phyloP scores from a whole-genome alignment of 2,113 vertebrate species.

The Stigmatopora nigra region DNA sequence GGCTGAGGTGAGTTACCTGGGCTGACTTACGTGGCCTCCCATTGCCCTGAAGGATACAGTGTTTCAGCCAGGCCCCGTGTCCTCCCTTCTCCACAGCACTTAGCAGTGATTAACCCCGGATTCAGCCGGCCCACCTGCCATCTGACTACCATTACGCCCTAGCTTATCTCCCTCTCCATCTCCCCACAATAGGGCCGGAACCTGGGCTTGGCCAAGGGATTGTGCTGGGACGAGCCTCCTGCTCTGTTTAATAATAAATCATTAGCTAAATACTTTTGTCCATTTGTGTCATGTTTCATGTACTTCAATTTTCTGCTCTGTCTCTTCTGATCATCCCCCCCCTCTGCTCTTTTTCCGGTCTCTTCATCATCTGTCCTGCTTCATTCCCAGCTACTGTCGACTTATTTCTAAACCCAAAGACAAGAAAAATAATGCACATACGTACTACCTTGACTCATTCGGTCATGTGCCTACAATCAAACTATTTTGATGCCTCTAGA shows the following conservation, averaged over 20 bases:
- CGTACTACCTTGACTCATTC: too few relatives aligned
- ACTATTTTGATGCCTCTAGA: too few relatives aligned
- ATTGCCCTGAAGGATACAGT: conserved; percentile 62
- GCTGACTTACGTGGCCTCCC: conserved; percentile 60
- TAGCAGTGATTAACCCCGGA: conserved; percentile 76
- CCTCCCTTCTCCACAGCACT: conserved; percentile 71
- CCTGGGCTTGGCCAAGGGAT: conserved; percentile 56
- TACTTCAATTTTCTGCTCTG: conserved; percentile 71
- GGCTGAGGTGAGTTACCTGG: conserved; percentile 61
- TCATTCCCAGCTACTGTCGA: conserved; percentile 26
- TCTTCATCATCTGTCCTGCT: conserved; percentile 25
- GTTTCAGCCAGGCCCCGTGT: conserved; percentile 58
- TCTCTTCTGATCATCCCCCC: conserved; percentile 46
- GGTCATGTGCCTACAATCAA: too few relatives aligned
- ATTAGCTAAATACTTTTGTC: conserved; percentile 79
- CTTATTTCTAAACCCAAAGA: not conserved
- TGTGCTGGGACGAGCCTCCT: conserved; percentile 47
- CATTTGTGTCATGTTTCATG: conserved; percentile 77
- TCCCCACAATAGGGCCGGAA: conserved; percentile 64
- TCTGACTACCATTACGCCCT: conserved; percentile 73
- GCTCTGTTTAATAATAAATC: conserved; percentile 76
- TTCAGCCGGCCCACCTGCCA: conserved; percentile 72
- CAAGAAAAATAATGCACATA: too few relatives aligned
- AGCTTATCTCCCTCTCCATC: conserved; percentile 71
- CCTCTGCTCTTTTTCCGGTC: conserved; percentile 5